Conservation (phyloP, 2,888 invertebrate species). For the Diaperis boleti region DNA sequence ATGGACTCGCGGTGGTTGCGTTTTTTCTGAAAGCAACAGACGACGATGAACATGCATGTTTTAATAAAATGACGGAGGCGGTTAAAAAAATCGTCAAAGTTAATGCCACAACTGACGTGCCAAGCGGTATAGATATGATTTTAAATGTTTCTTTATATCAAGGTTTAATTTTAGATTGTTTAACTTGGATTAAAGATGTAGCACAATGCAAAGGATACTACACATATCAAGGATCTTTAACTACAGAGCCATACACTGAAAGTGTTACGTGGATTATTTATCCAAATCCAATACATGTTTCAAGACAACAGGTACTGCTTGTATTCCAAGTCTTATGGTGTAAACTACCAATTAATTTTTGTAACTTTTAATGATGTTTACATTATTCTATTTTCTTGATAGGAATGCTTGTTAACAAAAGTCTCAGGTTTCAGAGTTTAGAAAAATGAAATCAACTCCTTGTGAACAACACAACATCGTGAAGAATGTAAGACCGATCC, state of each 20-base stretch:
- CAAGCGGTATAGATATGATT: constrained; percentile 54
- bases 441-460: constrained; percentile 62
- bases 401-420: constrained; percentile 29
- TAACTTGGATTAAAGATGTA: constrained; percentile 77
- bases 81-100: constrained; percentile 63
- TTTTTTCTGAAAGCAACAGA: constrained; percentile 71
- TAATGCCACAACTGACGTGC: constrained; percentile 58
- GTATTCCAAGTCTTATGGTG: too few relatives aligned
- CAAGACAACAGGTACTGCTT: constrained; percentile 78
- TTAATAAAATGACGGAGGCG: constrained; percentile 62
- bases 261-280: constrained; percentile 83
- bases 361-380: too few relatives aligned
- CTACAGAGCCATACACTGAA: constrained; percentile 79
- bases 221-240: constrained; percentile 79
- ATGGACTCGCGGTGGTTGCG: constrained; percentile 79
- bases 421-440: constrained; percentile 60
- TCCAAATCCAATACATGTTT: constrained; percentile 76
- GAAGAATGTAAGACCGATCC: constrained; percentile 64
- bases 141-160: not conserved
- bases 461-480: constrained; percentile 62
- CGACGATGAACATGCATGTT: constrained; percentile 63
- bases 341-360: too few relatives aligned
- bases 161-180: constrained; percentile 68
- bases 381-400: constrained; percentile 11
- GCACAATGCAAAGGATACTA: constrained; percentile 79